Base-by-base conservation (phyloP, 2,113 vertebrate genomes). In the Carettochelys insculpta region DNA sequence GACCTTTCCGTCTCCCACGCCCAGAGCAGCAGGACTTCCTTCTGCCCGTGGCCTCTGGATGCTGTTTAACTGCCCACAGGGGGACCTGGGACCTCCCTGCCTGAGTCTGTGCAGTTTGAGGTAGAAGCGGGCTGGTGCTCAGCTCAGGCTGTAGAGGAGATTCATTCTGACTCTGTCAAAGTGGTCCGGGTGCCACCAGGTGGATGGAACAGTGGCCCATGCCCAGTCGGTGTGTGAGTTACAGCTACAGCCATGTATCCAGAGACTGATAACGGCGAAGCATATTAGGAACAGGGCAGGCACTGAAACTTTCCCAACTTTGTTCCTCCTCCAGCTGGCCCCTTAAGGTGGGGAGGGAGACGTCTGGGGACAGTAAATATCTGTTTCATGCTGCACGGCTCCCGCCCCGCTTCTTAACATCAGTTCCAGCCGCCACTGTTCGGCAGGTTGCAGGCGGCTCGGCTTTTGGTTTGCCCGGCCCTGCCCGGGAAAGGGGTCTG, bases 341-440 rank as follows among this genome's bases (percentile, higher is more conserved):
- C 11, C n/a, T 45, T 71, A 1, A 1, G 5, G 7, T 0, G 3
- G 38, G 58, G 31, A 14, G 13, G 13, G 51, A 25, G 52, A 31
- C 50, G 22, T 27, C 41, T 58, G 13, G 45, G 20, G 4, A 41
- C 61, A 78, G 24, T 50, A 86, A 92, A 92, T 1, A 76, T 5
- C 7, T 2, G 0, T 45, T 90, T 86, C 34, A 34, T 53, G 48
- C 5, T 6, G 1, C 27, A 0, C 11, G 7, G 58, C 6, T 0
- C 1, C 3, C 16, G 61, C 17, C n/a, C 61, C 1, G 8, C 61
- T 38, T 68, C 82, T 92, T 89, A 88, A 14, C 24, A 52, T 8
- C 53, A 82, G 79, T 91, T 94, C 73, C 90, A 90, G 77, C 77
- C 48, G 25, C 84, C 80, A 84, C 45, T 73, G 86, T 38, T 95